Evolutionary conservation across 2,113 vertebrate genomes (phyloP), one percentile per base, ranked within the genome.

Genomic region (Corythaeola cristata): DNA sequence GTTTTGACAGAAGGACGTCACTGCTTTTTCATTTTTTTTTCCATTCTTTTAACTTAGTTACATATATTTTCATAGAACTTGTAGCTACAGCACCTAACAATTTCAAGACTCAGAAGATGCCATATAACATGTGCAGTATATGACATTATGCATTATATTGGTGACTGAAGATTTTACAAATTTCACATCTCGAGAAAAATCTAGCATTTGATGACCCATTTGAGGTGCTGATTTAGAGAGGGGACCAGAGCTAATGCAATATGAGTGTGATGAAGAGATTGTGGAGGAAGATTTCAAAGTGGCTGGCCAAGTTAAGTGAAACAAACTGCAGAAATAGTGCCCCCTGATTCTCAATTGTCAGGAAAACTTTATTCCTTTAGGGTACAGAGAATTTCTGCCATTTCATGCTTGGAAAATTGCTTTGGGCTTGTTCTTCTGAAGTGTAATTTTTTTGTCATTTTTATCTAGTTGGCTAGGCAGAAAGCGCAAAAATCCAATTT

Each of bases 401-500:
- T 96, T 96, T 95, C 72, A 83, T 79, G 85, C 78, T 91, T 93
- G 32, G 28, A 88, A 80, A 90, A 80, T 88, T 96, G 75, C 91
- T 96, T 83, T 85, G 63, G 59, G 91, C 90, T 90, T 94, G 22
- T 80, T 94, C 73, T 85, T 96, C 74, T 93, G 85, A 93, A 94
- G 63, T 93, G 27, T 78, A 45, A 35, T 67, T 66, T 49, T 33
- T 50, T 81, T 13, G 19, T 9, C 5, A 60, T 76, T 91, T 88
- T 94, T 86, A 66, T 90, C 63, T 90, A 30, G 35, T 74, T 52
- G 50, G 47, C 78, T 76, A 89, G 74, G 37, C 74, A 88, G 81
- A 82, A 78, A 45, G 85, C 0, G 0, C 44, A 88, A 72, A 87
- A 91, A 76, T 85, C 33, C 69, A 76, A 41, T 96, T 89, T 89